These are phyloP conservation scores for Apeltes quadracus DNA, from an alignment of 2,113 vertebrate genomes.

Conservation along the genomic window DNA sequence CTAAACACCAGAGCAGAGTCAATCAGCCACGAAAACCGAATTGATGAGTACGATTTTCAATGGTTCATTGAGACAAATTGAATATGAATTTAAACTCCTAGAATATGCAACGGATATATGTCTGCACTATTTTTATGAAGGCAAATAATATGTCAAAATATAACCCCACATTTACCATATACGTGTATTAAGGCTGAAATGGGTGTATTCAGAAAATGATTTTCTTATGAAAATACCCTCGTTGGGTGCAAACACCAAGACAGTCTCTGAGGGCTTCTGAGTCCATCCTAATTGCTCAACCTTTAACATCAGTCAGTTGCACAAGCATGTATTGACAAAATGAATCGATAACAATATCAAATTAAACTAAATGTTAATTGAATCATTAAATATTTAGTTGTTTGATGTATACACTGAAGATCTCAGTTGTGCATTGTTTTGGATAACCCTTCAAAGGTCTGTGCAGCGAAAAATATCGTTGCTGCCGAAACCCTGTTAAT, in stretches of 20 bases:
- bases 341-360: not conserved
- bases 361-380: no score
- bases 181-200: not conserved
- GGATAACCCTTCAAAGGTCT: constrained; percentile 18
- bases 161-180: not conserved
- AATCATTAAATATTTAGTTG: no score
- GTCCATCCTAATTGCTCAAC: not conserved
- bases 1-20: not conserved
- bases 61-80: not conserved
- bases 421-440: no score
- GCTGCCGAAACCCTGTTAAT: constrained; percentile 9
- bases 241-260: not conserved
- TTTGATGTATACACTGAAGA: no score
- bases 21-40: not conserved
- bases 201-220: not conserved
- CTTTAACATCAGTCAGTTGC: not conserved
- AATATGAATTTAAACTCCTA: not conserved
- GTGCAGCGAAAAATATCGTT: not conserved
- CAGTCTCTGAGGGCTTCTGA: not conserved
- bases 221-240: not conserved
- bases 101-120: not conserved
- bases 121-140: not conserved
- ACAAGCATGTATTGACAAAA: not conserved
- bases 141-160: not conserved
- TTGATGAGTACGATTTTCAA: not conserved